Conservation (phyloP, 1,140 invertebrate species). For the Nasonia giraulti region DNA sequence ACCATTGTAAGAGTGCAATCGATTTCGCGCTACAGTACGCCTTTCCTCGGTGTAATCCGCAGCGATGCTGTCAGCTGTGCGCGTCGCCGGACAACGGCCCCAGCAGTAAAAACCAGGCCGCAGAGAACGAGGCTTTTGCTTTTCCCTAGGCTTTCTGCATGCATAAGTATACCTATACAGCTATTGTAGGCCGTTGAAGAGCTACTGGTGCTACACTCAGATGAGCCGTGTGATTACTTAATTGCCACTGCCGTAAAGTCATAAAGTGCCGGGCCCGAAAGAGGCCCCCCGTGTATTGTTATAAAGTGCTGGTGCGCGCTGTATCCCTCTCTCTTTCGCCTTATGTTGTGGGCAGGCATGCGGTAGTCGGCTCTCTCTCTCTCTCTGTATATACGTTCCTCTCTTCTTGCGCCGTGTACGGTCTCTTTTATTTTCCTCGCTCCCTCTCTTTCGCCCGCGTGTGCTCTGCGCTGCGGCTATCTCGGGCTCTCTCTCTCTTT, state of each 20-base stretch:
- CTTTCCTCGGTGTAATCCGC: not conserved
- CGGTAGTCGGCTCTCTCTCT: not conserved
- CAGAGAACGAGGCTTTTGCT: not conserved
- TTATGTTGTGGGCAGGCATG: not conserved
- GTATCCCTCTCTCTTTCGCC: too few relatives aligned
- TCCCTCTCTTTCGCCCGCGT: constrained; percentile 2
- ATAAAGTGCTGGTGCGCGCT: too few relatives aligned
- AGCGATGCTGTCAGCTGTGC: not conserved
- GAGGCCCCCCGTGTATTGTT: not conserved
- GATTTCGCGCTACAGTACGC: not conserved
- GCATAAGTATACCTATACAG: too few relatives aligned
- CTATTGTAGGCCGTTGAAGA: not conserved
- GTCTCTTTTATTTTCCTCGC: constrained; percentile 19
- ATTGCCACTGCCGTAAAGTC: not conserved
- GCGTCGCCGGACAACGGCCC: not conserved
- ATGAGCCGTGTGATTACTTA: not conserved
- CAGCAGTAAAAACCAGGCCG: not conserved
- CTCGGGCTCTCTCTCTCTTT: too few relatives aligned
- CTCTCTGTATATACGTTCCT: not conserved
- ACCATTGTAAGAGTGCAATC: not conserved
- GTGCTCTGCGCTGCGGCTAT: not conserved
- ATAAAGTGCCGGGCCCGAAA: not conserved
- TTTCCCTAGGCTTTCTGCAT: not conserved
- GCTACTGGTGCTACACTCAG: not conserved
- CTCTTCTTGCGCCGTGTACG: constrained; percentile 11